phyloP scores from a whole-genome alignment of 1,140 invertebrate genomes.

The Dreissena polymorpha region DNA sequence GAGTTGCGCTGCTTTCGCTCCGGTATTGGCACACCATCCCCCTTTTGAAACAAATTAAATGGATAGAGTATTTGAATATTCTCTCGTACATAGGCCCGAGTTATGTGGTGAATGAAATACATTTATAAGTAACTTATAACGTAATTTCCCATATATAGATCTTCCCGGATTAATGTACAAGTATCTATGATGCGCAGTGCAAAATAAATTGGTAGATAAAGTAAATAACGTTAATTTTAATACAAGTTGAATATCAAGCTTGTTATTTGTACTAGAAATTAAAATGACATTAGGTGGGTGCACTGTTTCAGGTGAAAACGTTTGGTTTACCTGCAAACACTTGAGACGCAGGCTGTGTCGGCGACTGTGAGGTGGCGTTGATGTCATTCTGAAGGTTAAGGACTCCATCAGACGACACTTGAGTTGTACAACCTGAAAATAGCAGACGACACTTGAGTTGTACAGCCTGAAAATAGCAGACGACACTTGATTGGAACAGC shows the following conservation, averaged over 20 bases:
- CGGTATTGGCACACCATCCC: slow-evolving; percentile 15
- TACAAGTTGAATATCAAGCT: background rate
- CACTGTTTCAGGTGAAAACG: background rate
- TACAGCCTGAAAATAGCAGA: background rate
- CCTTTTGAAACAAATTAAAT: background rate
- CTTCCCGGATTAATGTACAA: too few species aligned
- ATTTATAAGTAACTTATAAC: too few species aligned
- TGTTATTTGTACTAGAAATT: background rate
- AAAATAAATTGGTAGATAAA: too few species aligned
- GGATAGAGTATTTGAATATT: background rate
- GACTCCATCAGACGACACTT: background rate
- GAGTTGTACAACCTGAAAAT: slow-evolving; percentile 2
- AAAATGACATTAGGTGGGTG: background rate
- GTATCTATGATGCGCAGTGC: too few species aligned
- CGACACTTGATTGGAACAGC: background rate
- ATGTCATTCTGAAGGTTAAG: background rate
- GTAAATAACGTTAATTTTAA: background rate
- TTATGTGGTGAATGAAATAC: too few species aligned
- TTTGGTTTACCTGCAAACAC: slow-evolving; percentile 16
- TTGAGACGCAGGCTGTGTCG: slow-evolving; percentile 6
- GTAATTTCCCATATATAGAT: too few species aligned
- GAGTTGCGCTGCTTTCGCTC: background rate
- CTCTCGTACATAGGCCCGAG: background rate
- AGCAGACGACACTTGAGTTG: background rate
- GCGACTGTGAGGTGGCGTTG: slow-evolving; percentile 5